Conservation (phyloP, 2,797 vertebrate species). For the Lacerta bilineata region DNA sequence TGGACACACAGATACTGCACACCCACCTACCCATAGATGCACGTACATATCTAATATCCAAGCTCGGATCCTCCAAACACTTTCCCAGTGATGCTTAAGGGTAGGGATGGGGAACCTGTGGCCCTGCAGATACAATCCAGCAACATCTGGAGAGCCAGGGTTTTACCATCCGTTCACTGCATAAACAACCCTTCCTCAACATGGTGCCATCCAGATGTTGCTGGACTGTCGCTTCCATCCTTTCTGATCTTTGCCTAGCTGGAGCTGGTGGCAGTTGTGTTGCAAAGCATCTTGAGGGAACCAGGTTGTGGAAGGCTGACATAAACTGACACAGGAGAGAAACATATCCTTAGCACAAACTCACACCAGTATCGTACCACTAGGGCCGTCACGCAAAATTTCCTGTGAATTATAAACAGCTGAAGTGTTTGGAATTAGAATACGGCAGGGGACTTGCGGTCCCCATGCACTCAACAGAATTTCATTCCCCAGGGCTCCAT, state of each 20-base stretch:
- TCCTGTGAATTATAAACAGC: not conserved
- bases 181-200: not conserved
- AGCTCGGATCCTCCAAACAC: too few relatives aligned
- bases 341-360: not conserved
- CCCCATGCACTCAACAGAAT: not conserved
- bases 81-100: too few relatives aligned
- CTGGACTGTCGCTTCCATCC: not conserved
- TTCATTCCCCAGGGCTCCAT: not conserved
- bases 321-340: not conserved
- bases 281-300: too few relatives aligned
- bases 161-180: not conserved
- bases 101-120: too few relatives aligned
- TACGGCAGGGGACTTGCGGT: not conserved
- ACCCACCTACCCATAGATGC: too few relatives aligned
- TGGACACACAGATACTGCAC: too few relatives aligned
- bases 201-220: not conserved
- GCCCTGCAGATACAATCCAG: not conserved
- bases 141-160: too few relatives aligned
- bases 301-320: too few relatives aligned
- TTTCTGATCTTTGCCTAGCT: not conserved
- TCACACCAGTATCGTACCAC: not conserved
- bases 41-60: too few relatives aligned
- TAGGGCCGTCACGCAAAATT: not conserved
- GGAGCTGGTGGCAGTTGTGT: too few relatives aligned
- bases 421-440: not conserved